Evolutionary conservation across 2,113 vertebrate genomes (phyloP).

Genomic region (Nematolebias whitei): DNA sequence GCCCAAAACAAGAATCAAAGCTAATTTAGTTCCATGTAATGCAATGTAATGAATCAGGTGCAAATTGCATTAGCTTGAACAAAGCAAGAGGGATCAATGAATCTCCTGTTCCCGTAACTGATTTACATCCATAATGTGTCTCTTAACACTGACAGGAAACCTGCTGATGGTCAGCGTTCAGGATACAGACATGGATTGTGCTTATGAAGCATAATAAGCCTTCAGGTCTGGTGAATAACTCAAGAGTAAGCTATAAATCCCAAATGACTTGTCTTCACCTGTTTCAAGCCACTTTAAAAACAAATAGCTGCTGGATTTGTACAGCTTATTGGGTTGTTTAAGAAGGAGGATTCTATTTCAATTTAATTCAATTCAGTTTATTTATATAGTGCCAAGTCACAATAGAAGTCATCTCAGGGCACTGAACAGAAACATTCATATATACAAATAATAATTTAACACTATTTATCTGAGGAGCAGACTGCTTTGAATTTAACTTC

Average conservation of each 20-base stretch:
- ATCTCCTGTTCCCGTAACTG: slow-evolving; percentile 60
- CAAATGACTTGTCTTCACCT: neutral
- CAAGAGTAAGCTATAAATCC: slow-evolving; percentile 27
- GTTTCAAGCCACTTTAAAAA: neutral
- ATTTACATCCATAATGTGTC: slow-evolving; percentile 58
- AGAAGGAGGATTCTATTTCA: too few relatives aligned
- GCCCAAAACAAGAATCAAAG: slow-evolving; percentile 37
- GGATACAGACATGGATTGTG: slow-evolving; percentile 13
- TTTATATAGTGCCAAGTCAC: too few relatives aligned
- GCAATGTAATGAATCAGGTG: slow-evolving; percentile 48
- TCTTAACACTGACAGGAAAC: slow-evolving; percentile 44
- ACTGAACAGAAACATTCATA: too few relatives aligned
- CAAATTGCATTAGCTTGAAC: slow-evolving; percentile 54
- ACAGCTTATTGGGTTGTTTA: neutral
- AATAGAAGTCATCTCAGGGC: too few relatives aligned
- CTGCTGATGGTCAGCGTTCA: slow-evolving; percentile 24
- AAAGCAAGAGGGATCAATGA: slow-evolving; percentile 61
- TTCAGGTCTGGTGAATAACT: slow-evolving; percentile 21
- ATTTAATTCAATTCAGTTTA: too few relatives aligned
- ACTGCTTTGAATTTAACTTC: too few relatives aligned
- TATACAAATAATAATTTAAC: too few relatives aligned
- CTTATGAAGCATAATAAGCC: slow-evolving; percentile 30
- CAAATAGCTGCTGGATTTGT: neutral
- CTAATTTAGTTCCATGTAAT: slow-evolving; percentile 32
- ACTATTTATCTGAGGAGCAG: too few relatives aligned